Percentiles rank a stretch among this genome's conserved stretches.
Evolutionary conservation across 1,140 invertebrate species (phyloP).

Genomic region (Antheraea pernyi): DNA sequence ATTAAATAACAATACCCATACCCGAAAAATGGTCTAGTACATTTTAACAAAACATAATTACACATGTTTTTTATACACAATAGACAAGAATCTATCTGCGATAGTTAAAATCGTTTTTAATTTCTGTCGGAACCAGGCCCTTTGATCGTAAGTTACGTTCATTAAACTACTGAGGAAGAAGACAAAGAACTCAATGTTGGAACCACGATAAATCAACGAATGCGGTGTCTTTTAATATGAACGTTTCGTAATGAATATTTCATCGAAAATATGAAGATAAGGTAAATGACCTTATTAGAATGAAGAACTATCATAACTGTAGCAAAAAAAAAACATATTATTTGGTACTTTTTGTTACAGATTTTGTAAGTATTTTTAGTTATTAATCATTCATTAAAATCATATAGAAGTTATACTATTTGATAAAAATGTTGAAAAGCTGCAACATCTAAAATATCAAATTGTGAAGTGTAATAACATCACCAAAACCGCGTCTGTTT

Average conservation of each 20-base stretch:
- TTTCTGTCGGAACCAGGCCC: background rate
- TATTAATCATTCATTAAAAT: no score
- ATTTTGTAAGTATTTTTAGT: no score
- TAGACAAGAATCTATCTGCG: background rate
- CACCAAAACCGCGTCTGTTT: no score
- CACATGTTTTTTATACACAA: background rate
- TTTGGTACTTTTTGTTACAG: no score
- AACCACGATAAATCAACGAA: constrained; percentile 58
- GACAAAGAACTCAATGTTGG: constrained; percentile 52
- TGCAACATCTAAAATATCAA: no score
- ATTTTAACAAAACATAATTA: background rate
- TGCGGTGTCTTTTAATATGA: constrained; percentile 55
- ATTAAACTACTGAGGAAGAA: constrained; percentile 38
- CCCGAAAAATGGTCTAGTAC: no score
- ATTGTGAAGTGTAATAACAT: no score
- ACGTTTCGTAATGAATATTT: constrained; percentile 48
- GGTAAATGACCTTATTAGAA: constrained; percentile 11
- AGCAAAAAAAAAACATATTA: no score
- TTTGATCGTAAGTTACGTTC: constrained; percentile 43
- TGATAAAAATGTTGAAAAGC: no score
- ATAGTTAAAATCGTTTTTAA: background rate
- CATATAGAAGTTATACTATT: no score
- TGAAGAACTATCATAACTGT: background rate
- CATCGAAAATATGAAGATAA: constrained; percentile 14
- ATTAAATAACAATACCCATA: no score